Base-by-base conservation (phyloP, 2,113 vertebrate genomes). In the Puffinus mauretanicus region DNA sequence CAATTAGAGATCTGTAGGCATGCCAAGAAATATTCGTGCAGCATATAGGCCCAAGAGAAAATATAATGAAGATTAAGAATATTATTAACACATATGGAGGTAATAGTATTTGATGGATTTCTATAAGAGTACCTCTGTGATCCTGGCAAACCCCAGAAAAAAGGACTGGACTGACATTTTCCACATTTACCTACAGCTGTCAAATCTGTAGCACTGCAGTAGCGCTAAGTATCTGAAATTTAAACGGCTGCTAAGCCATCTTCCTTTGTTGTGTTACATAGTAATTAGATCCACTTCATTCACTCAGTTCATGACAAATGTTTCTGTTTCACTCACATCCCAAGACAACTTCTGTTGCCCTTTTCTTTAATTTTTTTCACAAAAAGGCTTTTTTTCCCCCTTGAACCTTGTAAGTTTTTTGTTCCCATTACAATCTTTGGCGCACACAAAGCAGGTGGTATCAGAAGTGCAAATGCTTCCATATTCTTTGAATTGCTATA, bases 21-120 rank as follows among this genome's bases (percentile, higher is more conserved):
- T 93, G 94, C 91, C 95, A 95, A 91, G 83, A 95, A 94, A 91
- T 77, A 95, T 61, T 89, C 13, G 5, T 52, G 52, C 57, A 95
- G 78, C 66, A 54, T 91, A 87, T 76, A 92, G 73, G 61, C 88
- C 89, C 93, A 79, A 76, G 96, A 97, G 97, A 93, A 97, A 92
- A 96, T 61, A 77, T 13, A 92, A 76, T 52, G 61, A 94, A 93
- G 76, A 95, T 92, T 91, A 96, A 79, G 52, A 89, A 67, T 89
- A 95, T 69, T 94, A 92, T 94, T 83, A 93, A 57, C 62, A 62
- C 54, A 7, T 88, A 49, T 21, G 32, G 62, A 89, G 54, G 49
- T 82, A 86, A 94, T 65, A 84, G 22, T 34, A 42, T 79, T 71
- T 79, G 38, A 79, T 79, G 21, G 44, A 72, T 94, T 94, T 89